These are phyloP conservation scores for Pachypeltis micranthus DNA, from an alignment of 1,140 invertebrate genomes.

Conservation along the genomic window DNA sequence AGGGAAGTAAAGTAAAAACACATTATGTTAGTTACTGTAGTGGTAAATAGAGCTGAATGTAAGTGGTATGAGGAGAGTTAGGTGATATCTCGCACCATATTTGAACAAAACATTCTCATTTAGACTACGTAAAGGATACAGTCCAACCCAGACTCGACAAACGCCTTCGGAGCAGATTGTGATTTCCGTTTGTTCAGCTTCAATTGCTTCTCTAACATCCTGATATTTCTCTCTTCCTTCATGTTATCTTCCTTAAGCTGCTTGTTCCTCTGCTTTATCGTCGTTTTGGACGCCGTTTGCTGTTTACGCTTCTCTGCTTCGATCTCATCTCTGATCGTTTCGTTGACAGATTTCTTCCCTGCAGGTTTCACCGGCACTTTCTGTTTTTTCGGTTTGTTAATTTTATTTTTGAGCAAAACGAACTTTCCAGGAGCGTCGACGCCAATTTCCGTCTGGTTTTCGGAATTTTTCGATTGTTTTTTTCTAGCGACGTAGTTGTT, in stretches of 20 bases:
- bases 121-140: conserved; percentile 57
- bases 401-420: conserved; percentile 32
- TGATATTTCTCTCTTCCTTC: conserved; percentile 67
- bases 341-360: background rate
- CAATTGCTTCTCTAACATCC: conserved; percentile 68
- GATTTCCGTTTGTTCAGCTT: conserved; percentile 64
- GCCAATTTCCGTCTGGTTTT: conserved; percentile 24
- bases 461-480: conserved; percentile 22
- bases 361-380: background rate
- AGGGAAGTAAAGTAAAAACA: background rate
- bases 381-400: conserved; percentile 26
- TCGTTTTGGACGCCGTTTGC: conserved; percentile 40
- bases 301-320: conserved; percentile 17
- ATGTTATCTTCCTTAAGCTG: conserved; percentile 56
- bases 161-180: conserved; percentile 63
- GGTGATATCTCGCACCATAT: background rate
- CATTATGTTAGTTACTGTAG: background rate
- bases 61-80: background rate
- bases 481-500: conserved; percentile 39
- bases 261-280: conserved; percentile 45
- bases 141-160: conserved; percentile 69
- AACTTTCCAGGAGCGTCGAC: conserved; percentile 28
- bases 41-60: background rate
- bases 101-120: conserved; percentile 13
- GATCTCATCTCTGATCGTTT: background rate